Evolutionary conservation across 2,113 vertebrate species (phyloP).

Genomic region (Charina bottae): DNA sequence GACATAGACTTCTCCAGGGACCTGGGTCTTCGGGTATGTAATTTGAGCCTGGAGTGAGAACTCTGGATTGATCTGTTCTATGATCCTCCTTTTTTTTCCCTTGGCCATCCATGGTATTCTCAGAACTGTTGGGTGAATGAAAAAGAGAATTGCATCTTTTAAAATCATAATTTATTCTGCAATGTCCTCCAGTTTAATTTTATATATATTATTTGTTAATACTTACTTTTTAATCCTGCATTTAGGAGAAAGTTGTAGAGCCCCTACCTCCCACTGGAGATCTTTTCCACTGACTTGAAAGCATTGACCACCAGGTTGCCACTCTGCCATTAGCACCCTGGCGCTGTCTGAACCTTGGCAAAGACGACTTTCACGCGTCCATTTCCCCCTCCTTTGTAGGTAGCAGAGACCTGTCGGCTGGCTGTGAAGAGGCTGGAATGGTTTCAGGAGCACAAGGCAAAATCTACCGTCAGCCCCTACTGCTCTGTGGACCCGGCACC

Average conservation of each 20-base stretch:
- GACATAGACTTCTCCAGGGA: background rate
- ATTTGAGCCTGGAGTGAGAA: background rate
- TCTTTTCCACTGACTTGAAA: background rate
- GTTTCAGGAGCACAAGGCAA: constrained; percentile 76
- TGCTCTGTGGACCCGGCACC: constrained; percentile 91
- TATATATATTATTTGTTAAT: background rate
- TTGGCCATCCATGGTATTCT: background rate
- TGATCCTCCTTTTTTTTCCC: background rate
- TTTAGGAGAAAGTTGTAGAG: background rate
- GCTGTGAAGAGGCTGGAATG: constrained; percentile 86
- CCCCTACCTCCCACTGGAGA: background rate
- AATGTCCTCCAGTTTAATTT: background rate
- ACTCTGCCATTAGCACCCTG: background rate
- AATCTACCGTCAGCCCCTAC: constrained; percentile 73
- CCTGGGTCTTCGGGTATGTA: background rate
- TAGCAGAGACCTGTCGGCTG: constrained; percentile 94
- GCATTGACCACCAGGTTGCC: background rate
- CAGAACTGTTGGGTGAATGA: background rate
- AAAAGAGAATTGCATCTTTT: background rate
- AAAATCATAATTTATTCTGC: background rate
- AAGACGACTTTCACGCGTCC: no score
- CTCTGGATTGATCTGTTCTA: background rate
- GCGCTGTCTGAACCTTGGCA: background rate
- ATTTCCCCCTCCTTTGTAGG: constrained; percentile 63
- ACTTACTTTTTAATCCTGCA: background rate